phyloP scores from a whole-genome alignment of 2,888 invertebrate species.

The Drosophila longiperda region DNA sequence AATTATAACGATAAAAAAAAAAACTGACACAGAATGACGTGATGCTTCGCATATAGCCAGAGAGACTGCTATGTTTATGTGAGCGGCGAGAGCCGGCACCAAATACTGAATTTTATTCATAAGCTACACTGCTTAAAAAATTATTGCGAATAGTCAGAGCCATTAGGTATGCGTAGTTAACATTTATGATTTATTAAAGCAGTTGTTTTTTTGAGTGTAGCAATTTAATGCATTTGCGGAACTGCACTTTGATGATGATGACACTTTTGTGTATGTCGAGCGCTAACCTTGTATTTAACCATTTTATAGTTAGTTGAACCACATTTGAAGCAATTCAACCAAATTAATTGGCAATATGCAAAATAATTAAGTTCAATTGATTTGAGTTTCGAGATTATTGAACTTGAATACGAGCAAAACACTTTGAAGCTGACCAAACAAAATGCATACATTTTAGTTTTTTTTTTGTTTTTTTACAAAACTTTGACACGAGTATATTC shows the following conservation, averaged over 20 bases:
- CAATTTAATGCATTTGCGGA: slow-evolving; percentile 53
- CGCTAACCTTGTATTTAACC: slow-evolving; percentile 28
- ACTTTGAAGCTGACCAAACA: slow-evolving; percentile 46
- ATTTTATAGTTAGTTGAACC: slow-evolving; percentile 8
- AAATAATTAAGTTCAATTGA: slow-evolving; percentile 68
- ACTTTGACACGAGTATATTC: slow-evolving; percentile 12
- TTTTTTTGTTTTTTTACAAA: slow-evolving; percentile 13
- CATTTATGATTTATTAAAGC: not conserved
- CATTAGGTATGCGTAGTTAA: not conserved
- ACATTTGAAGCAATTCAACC: slow-evolving; percentile 23
- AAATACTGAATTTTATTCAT: slow-evolving; percentile 28
- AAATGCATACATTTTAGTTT: not conserved
- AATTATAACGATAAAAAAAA: slow-evolving; percentile 56
- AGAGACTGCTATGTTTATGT: slow-evolving; percentile 35
- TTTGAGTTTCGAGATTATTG: slow-evolving; percentile 47
- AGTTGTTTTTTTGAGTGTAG: not conserved
- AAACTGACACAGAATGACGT: slow-evolving; percentile 68
- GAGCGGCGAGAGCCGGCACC: slow-evolving; percentile 10
- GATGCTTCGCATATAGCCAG: slow-evolving; percentile 58
- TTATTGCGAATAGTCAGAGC: not conserved
- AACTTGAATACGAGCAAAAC: slow-evolving; percentile 44
- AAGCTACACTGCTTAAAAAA: slow-evolving; percentile 40
- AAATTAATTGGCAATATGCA: slow-evolving; percentile 39
- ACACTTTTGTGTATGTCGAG: slow-evolving; percentile 10
- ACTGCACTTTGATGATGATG: slow-evolving; percentile 36